phyloP scores from a whole-genome alignment of 2,113 vertebrate species.

The Smithornis capensis region DNA sequence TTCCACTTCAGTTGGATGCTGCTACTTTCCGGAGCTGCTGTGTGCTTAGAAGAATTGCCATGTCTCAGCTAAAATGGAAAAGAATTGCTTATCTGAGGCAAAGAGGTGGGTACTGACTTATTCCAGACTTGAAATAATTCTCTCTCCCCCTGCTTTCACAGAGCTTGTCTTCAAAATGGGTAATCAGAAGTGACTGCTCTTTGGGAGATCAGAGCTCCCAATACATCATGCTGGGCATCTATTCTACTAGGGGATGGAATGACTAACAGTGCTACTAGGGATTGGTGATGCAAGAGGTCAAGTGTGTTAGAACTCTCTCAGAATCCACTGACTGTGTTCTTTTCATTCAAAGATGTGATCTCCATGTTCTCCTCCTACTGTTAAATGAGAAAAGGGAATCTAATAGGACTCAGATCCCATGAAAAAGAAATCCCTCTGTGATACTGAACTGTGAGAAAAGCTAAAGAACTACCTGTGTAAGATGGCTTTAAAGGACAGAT shows the following conservation, averaged over 20 bases:
- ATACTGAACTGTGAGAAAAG: neutral
- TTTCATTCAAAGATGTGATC: neutral
- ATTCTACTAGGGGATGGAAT: neutral
- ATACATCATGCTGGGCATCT: neutral
- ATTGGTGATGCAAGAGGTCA: neutral
- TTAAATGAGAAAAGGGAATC: neutral
- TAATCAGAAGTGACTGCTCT: neutral
- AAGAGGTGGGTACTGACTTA: neutral
- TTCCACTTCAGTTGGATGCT: neutral
- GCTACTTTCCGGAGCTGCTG: neutral
- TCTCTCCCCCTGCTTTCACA: neutral
- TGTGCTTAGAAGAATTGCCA: neutral
- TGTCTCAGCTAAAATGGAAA: neutral
- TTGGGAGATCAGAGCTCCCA: conserved; percentile 2
- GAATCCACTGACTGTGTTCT: neutral
- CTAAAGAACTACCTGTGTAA: neutral
- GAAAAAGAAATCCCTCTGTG: neutral
- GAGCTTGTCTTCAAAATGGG: neutral
- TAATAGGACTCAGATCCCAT: neutral
- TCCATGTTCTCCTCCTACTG: neutral
- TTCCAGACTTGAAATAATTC: neutral
- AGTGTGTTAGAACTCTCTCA: neutral
- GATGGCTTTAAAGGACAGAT: neutral
- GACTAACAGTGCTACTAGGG: neutral
- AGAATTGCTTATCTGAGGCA: neutral